Conservation (phyloP, 2,888 invertebrate species). For the Flexamia atlantica region DNA sequence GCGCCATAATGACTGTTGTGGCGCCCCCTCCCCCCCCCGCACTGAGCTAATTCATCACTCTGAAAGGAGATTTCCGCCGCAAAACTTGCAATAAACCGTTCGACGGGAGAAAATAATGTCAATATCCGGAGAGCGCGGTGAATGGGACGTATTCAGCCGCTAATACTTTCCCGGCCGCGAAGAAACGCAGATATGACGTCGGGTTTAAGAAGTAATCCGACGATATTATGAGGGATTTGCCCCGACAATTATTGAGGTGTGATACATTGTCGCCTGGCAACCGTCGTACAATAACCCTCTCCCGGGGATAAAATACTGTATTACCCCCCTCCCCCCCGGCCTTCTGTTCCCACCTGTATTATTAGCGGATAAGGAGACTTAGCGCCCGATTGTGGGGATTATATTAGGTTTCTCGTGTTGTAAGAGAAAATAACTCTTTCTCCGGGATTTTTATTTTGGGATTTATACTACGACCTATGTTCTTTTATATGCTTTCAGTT, state of each 20-base stretch:
- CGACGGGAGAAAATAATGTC: constrained; percentile 50
- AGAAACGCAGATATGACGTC: constrained; percentile 46
- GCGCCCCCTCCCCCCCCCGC: not conserved
- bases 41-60: constrained; percentile 34
- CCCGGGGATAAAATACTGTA: constrained; percentile 29
- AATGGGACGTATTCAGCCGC: constrained; percentile 41
- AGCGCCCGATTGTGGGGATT: not conserved
- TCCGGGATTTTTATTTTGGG: not conserved
- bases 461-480: too few relatives aligned
- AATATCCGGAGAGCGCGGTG: constrained; percentile 31
- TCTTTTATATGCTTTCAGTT: too few relatives aligned
- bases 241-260: constrained; percentile 55
- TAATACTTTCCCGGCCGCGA: constrained; percentile 44
- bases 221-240: constrained; percentile 57
- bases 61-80: constrained; percentile 47
- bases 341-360: not conserved
- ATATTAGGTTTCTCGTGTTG: not conserved
- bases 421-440: not conserved
- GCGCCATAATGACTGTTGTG: constrained; percentile 41
- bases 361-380: constrained; percentile 32
- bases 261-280: constrained; percentile 62
- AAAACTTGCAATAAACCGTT: constrained; percentile 50
- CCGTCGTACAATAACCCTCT: not conserved
- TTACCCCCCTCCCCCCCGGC: not conserved
- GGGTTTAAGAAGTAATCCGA: constrained; percentile 58